phyloP scores from a whole-genome alignment of 2,113 vertebrate species.

The Apodemus sylvaticus region DNA sequence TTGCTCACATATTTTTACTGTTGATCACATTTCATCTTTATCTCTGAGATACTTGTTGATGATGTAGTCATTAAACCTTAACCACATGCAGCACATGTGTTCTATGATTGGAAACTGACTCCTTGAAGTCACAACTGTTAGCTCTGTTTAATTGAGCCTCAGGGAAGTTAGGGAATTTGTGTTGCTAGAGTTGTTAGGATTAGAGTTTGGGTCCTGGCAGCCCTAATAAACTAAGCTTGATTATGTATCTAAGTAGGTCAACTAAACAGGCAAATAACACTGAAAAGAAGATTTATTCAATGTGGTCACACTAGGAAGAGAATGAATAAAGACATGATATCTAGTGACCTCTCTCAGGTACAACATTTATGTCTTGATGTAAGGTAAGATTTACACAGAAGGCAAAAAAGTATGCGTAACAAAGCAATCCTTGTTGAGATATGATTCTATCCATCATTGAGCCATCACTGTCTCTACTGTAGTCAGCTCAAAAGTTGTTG shows the following conservation, averaged over 20 bases:
- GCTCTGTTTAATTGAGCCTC: background rate
- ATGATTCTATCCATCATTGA: background rate
- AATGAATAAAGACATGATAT: background rate
- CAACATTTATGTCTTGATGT: background rate
- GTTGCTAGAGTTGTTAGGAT: background rate
- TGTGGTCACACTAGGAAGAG: background rate
- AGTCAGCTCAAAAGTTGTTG: background rate
- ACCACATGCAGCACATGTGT: background rate
- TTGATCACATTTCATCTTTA: slow-evolving; percentile 11
- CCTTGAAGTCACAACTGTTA: background rate
- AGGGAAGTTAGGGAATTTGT: background rate
- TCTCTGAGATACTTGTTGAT: background rate
- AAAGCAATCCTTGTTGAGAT: background rate
- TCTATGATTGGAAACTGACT: background rate
- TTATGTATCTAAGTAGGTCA: background rate
- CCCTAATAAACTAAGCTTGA: background rate
- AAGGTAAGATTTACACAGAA: background rate
- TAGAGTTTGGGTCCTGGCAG: background rate
- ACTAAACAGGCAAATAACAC: background rate
- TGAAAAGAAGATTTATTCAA: background rate
- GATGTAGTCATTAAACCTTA: background rate
- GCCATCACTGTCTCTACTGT: background rate
- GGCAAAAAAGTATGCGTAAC: background rate
- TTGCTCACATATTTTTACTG: background rate
- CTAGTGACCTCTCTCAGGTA: background rate